Evolutionary conservation across 1,140 invertebrate species (phyloP), one percentile per base, ranked within the genome.

Genomic region (Platyscapa corneri): DNA sequence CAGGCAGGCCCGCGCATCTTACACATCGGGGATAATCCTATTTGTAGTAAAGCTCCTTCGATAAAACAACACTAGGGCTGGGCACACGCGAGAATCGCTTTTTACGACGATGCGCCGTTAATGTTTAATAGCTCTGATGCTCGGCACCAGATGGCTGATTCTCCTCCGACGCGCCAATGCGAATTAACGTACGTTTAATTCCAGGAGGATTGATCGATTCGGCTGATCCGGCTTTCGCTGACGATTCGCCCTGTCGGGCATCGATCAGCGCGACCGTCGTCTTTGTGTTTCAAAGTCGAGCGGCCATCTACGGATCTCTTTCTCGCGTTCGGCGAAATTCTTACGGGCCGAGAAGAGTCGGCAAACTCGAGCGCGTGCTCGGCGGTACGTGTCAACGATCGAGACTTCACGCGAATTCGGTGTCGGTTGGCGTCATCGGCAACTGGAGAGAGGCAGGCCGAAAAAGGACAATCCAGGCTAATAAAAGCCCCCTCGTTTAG

Each of bases 31-130:
- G 34, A 74, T 84, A 77, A 77, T 84, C 82, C 75, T 23, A 74
- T 77, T 84, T 49, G 39, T 60, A 49, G 74, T 77, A 77, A 77
- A 65, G 56, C 42, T 67, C 60, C 56, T 46, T 77, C 74, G 74
- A 84, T 84, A 84, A 84, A 84, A 84, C 60, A 67, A 49, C 34
- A 34, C 8, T 5, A 32, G 30, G 27, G 7, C 27, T 49, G 18
- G 30, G 2, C n/a, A 16, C 34, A 14, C 23, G 60, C 18, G 37
- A 37, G 27, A 16, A 3, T 53, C 46, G 30, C 56, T 53, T 39
- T 79, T 79, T 81, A 81, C 79, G 65, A 81, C 79, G 42, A 81
- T 67, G 78, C 79, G 39, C 32, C 42, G 70, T 82, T 82, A 82
- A 74, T 82, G 81, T 82, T 82, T 74, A 82, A 75, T 72, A 37